A percentile compares a stretch with the other conserved stretches of the same genome.
These are phyloP conservation scores for Thalassophryne amazonica DNA, from an alignment of 2,797 vertebrate species.

Conservation along the genomic window DNA sequence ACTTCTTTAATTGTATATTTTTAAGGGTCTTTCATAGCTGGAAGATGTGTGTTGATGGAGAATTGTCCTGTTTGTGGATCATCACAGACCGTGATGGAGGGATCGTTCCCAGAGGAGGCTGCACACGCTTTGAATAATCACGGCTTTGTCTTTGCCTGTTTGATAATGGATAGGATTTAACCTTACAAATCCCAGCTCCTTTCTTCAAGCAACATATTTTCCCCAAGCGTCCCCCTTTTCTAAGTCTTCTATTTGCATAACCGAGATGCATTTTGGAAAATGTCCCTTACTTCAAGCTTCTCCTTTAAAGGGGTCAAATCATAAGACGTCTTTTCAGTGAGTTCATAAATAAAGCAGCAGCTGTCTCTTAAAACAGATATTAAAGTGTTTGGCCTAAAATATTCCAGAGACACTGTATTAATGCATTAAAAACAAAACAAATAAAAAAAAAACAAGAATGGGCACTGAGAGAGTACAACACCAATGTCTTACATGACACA, in stretches of 20 bases:
- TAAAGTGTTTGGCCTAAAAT: too few species aligned
- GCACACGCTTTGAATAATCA: conserved; percentile 47
- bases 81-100: conserved; percentile 22
- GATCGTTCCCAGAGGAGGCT: conserved; percentile 25
- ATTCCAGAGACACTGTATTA: too few species aligned
- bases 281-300: background rate
- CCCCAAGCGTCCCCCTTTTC: background rate
- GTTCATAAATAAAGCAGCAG: too few species aligned
- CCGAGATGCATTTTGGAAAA: background rate
- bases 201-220: background rate
- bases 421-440: too few species aligned
- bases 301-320: too few species aligned
- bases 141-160: conserved; percentile 59
- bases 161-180: conserved; percentile 64
- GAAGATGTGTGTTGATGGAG: background rate
- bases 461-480: too few species aligned
- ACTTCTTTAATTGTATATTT: background rate
- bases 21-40: background rate
- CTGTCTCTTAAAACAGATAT: too few species aligned
- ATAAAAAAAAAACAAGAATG: too few species aligned
- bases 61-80: conserved; percentile 6
- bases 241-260: background rate
- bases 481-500: too few species aligned
- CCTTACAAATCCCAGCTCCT: conserved; percentile 60
- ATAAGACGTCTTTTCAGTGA: too few species aligned